These are phyloP conservation scores for Mya arenaria DNA, from an alignment of 1,140 invertebrate genomes.

Conservation along the genomic window DNA sequence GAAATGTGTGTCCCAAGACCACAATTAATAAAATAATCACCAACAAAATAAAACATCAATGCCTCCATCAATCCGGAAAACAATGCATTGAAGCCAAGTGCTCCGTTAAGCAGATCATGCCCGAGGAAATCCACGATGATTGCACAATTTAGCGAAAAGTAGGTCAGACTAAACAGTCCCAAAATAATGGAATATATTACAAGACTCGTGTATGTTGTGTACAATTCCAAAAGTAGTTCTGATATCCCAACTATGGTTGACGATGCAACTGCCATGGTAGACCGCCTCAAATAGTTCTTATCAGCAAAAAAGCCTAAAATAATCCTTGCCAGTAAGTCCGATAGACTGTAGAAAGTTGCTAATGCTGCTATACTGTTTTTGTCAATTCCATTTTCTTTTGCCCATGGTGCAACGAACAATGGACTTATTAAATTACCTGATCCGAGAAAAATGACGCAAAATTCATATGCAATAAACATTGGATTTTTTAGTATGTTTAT, in stretches of 20 bases:
- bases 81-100: too few relatives aligned
- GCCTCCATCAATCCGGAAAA: too few relatives aligned
- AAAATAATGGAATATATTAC: background rate
- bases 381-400: constrained; percentile 4
- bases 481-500: background rate
- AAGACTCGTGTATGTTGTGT: background rate
- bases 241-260: background rate
- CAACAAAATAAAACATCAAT: too few relatives aligned
- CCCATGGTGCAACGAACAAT: constrained; percentile 7
- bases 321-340: constrained; percentile 1
- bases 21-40: too few relatives aligned
- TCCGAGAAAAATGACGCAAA: background rate
- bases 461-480: background rate
- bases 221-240: background rate
- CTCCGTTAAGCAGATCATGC: too few relatives aligned
- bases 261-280: background rate
- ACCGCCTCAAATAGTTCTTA: background rate
- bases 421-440: background rate
- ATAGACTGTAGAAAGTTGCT: background rate
- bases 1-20: too few relatives aligned
- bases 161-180: background rate
- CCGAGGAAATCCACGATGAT: too few relatives aligned
- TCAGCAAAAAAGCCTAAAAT: background rate
- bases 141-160: background rate
- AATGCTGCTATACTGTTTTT: background rate